phyloP scores from a whole-genome alignment of 2,888 invertebrate genomes.

The Acheta domesticus region DNA sequence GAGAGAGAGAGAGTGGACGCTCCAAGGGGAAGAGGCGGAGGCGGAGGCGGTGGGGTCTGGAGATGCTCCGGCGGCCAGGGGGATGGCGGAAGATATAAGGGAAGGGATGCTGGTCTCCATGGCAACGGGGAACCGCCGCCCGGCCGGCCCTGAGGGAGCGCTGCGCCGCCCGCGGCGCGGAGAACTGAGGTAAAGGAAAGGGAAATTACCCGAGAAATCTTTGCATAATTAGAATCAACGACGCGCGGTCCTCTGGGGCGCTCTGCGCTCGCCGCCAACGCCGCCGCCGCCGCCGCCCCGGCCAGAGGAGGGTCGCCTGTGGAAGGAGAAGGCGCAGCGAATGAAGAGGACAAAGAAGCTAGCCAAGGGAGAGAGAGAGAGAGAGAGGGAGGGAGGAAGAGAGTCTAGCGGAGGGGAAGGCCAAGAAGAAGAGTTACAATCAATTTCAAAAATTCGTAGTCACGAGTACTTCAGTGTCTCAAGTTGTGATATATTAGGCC shows the following conservation, averaged over 20 bases:
- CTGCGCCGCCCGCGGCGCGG: background rate
- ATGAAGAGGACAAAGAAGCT: background rate
- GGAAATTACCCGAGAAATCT: slow-evolving; percentile 31
- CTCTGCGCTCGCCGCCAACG: too few relatives aligned
- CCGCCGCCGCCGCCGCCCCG: too few relatives aligned
- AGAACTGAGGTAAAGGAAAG: slow-evolving; percentile 12
- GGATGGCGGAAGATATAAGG: slow-evolving; percentile 25
- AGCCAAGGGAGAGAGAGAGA: background rate
- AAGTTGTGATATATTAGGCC: slow-evolving; percentile 9
- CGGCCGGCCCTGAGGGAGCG: background rate
- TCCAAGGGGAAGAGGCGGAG: background rate
- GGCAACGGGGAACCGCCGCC: slow-evolving; percentile 20
- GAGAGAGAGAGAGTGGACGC: background rate
- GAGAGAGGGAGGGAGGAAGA: background rate
- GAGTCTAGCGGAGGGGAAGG: slow-evolving; percentile 11
- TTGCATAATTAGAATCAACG: slow-evolving; percentile 34
- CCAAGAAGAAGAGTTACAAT: slow-evolving; percentile 22
- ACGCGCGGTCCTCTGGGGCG: background rate
- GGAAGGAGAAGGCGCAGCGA: background rate
- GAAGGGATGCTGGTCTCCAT: slow-evolving; percentile 26
- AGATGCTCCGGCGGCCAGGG: background rate
- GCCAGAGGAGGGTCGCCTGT: too few relatives aligned
- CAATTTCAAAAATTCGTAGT: slow-evolving; percentile 21
- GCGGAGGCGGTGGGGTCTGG: background rate
- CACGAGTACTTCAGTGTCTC: slow-evolving; percentile 8